Percentiles rank a stretch among this genome's conserved stretches.
Conservation (phyloP, 2,797 vertebrate genomes). For the Peromyscus attwateri region DNA sequence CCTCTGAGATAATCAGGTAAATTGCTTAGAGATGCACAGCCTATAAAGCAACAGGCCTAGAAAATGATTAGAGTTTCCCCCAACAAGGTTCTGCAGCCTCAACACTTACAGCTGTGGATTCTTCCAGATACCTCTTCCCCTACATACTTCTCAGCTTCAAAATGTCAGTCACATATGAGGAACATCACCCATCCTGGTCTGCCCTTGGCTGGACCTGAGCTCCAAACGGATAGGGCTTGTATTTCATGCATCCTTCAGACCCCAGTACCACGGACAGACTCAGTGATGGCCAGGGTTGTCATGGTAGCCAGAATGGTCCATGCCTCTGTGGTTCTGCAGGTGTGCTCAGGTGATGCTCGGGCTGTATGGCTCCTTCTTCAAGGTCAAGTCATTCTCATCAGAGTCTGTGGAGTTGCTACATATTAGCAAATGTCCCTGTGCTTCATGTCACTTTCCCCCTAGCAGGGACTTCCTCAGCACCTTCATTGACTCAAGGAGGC, state of each 20-base stretch:
- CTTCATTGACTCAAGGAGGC: not conserved
- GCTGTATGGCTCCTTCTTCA: not conserved
- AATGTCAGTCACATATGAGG: not conserved
- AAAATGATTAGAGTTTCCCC: not conserved
- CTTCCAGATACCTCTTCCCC: not conserved
- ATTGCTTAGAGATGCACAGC: not conserved
- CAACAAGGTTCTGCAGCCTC: not conserved
- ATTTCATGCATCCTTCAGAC: not conserved
- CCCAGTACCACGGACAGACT: not conserved
- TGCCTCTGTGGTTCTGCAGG: not conserved
- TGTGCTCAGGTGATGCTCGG: not conserved
- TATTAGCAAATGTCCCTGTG: not conserved
- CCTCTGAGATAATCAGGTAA: conserved; percentile 20
- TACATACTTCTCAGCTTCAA: conserved; percentile 21
- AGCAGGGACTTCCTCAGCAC: not conserved
- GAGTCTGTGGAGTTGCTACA: not conserved
- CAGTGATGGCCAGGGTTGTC: not conserved
- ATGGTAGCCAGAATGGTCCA: not conserved
- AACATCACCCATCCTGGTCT: not conserved
- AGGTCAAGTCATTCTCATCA: not conserved
- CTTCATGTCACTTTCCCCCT: not conserved
- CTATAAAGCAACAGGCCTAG: not conserved
- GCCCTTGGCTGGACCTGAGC: not conserved
- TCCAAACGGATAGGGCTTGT: not conserved
- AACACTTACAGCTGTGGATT: not conserved